Conservation (phyloP, 2,888 invertebrate species). For the Cabera pusaria region DNA sequence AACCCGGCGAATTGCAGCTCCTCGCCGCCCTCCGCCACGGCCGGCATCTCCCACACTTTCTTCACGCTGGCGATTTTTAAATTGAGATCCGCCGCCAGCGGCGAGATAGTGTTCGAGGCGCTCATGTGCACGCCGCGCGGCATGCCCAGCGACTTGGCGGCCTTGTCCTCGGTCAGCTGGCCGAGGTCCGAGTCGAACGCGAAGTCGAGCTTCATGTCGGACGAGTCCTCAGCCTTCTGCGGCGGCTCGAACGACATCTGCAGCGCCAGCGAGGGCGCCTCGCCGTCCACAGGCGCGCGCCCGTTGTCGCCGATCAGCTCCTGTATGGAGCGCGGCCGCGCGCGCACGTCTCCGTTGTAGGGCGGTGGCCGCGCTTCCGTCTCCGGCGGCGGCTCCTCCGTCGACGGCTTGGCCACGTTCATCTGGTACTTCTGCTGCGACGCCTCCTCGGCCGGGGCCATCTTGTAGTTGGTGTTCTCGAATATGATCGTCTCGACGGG, state of each 20-base stretch:
- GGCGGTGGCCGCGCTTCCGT: conserved; percentile 68
- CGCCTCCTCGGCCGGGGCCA: conserved; percentile 86
- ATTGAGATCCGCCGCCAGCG: conserved; percentile 94
- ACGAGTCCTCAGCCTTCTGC: conserved; percentile 88
- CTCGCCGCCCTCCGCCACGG: conserved; percentile 84
- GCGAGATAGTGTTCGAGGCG: conserved; percentile 88
- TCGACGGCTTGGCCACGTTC: conserved; percentile 49
- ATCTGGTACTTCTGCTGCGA: conserved; percentile 86
- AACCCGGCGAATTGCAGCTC: conserved; percentile 74
- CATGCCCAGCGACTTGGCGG: conserved; percentile 71
- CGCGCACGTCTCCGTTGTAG: conserved; percentile 72
- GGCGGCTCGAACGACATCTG: conserved; percentile 86
- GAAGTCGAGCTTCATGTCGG: conserved; percentile 96
- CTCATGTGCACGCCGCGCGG: conserved; percentile 86
- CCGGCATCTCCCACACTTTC: conserved; percentile 93
- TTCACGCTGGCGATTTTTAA: conserved; percentile 97
- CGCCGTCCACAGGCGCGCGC: conserved; percentile 59
- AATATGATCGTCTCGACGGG: conserved; percentile 95
- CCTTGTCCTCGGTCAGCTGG: conserved; percentile 89
- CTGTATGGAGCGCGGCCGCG: conserved; percentile 70
- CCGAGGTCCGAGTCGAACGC: conserved; percentile 93
- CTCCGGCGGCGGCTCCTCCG: conserved; percentile 77
- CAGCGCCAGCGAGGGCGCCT: conserved; percentile 77
- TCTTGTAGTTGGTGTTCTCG: conserved; percentile 95
- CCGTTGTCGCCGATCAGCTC: conserved; percentile 70